Conservation (phyloP, 2,113 vertebrate species). For the Origma solitaria region DNA sequence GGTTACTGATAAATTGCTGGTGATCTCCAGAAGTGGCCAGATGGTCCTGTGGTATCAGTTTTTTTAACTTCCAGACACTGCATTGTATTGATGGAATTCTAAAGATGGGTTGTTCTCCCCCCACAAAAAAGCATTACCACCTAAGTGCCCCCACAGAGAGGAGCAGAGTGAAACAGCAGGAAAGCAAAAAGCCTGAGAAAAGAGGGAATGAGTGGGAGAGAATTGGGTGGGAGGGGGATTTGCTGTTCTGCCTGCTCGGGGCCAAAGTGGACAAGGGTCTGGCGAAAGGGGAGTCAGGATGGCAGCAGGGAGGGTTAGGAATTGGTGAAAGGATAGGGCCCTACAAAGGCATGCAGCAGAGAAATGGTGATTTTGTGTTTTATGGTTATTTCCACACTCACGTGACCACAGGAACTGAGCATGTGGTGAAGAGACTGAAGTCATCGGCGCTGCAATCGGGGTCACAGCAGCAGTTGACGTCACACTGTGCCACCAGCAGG, state of each 20-base stretch:
- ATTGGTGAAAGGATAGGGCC: background rate
- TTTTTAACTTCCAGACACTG: background rate
- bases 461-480: constrained; percentile 84
- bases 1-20: background rate
- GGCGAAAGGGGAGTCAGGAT: background rate
- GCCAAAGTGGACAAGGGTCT: background rate
- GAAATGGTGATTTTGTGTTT: background rate
- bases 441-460: constrained; percentile 72
- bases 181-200: background rate
- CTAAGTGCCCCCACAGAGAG: background rate
- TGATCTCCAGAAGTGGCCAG: background rate
- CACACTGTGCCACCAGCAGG: constrained; percentile 73
- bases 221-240: background rate
- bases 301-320: background rate
- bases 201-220: background rate
- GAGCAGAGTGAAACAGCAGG: background rate
- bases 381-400: constrained; percentile 43
- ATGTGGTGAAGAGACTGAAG: constrained; percentile 76
- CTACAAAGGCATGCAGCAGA: background rate
- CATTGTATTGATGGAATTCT: background rate
- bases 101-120: background rate
- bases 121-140: background rate
- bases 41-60: background rate
- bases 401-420: constrained; percentile 74
- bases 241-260: background rate